Conservation (phyloP, 2,888 invertebrate genomes). For the Micoletzkya japonica region DNA sequence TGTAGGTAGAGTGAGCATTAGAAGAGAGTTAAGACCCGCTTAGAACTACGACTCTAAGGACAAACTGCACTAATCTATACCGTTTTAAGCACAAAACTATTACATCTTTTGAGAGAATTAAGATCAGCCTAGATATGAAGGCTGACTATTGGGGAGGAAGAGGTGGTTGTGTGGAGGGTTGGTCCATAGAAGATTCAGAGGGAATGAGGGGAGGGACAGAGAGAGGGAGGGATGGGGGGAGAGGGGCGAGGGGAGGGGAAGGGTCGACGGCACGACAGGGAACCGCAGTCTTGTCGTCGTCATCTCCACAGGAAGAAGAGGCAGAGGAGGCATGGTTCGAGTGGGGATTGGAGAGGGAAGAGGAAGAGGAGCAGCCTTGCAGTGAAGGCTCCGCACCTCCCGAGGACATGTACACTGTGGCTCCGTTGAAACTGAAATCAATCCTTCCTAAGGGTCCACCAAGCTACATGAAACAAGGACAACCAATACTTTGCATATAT, state of each 20-base stretch:
- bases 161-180: no score
- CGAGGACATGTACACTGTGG: conserved; percentile 10
- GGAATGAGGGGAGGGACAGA: conserved; percentile 15
- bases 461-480: no score
- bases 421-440: conserved; percentile 9
- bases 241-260: neutral
- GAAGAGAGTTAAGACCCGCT: no score
- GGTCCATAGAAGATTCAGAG: conserved; percentile 12
- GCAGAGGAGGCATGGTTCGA: conserved; percentile 7
- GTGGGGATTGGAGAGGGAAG: conserved; percentile 1
- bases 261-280: neutral
- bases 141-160: no score
- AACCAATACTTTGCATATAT: no score
- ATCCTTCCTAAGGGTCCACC: neutral
- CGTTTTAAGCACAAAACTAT: no score
- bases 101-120: no score
- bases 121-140: no score
- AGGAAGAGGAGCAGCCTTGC: neutral
- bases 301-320: conserved; percentile 30
- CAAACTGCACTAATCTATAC: no score
- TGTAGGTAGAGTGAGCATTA: no score
- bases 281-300: neutral
- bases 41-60: no score
- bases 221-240: neutral
- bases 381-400: neutral